Percentiles rank a stretch among this genome's conserved stretches.
Conservation (phyloP, 1,140 invertebrate species). For the Caenorhabditis tropicalis region DNA sequence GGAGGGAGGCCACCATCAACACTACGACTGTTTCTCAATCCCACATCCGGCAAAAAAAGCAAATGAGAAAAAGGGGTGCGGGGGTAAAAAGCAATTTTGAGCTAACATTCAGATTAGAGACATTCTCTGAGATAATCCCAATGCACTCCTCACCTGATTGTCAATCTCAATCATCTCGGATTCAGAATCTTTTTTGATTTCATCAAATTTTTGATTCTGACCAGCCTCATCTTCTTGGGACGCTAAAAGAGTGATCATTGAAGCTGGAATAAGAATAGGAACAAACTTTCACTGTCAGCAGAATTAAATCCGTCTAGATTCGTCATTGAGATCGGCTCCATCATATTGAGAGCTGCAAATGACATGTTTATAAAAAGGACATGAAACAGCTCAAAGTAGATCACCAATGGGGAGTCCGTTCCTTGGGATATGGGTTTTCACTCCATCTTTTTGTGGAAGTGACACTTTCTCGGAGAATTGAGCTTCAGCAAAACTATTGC, state of each 20-base stretch:
- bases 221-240: neutral
- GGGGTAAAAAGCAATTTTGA: neutral
- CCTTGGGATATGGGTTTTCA: constrained; percentile 36
- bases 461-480: constrained; percentile 20
- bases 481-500: constrained; percentile 29
- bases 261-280: neutral
- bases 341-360: constrained; percentile 16
- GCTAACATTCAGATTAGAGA: neutral
- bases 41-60: neutral
- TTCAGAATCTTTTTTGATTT: neutral
- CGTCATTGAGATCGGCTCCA: constrained; percentile 29
- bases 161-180: constrained; percentile 20
- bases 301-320: constrained; percentile 25
- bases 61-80: neutral
- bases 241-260: constrained; percentile 17
- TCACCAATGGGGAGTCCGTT: constrained; percentile 20
- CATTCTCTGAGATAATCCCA: neutral
- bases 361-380: constrained; percentile 6
- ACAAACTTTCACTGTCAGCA: constrained; percentile 10
- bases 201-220: neutral
- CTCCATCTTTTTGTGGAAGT: constrained; percentile 32
- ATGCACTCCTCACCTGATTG: constrained; percentile 30
- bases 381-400: neutral
- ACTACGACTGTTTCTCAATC: neutral
- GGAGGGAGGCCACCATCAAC: neutral